Evolutionary conservation across 2,888 invertebrate genomes (phyloP).

Genomic region (Eugnorisma glareosa): DNA sequence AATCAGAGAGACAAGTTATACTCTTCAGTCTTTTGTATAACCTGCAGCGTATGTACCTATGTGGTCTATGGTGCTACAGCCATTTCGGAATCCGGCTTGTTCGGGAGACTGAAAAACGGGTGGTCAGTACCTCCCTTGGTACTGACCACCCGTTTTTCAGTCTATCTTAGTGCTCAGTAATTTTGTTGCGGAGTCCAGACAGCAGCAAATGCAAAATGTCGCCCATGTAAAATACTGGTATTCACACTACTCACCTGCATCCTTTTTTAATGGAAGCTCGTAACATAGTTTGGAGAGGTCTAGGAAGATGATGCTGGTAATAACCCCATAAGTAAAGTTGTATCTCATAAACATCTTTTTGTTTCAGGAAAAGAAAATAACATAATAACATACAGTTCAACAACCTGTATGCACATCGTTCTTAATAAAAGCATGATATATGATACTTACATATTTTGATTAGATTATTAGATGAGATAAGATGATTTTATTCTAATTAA

Average conservation of each 20-base stretch:
- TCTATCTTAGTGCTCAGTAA: no score
- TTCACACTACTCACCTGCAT: background rate
- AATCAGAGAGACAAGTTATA: no score
- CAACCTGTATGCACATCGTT: constrained; percentile 7
- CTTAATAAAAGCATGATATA: constrained; percentile 9
- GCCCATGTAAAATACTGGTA: background rate
- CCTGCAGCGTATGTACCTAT: no score
- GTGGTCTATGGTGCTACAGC: no score
- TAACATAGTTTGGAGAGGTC: background rate
- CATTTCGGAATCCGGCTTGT: no score
- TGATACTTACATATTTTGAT: constrained; percentile 4
- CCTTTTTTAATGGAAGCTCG: background rate
- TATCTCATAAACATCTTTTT: background rate
- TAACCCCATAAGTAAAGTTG: background rate
- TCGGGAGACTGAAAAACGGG: no score
- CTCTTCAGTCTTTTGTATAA: no score
- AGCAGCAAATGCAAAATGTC: background rate
- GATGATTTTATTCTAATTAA: constrained; percentile 6
- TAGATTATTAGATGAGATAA: constrained; percentile 15
- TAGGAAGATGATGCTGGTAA: background rate
- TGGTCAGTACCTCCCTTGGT: no score
- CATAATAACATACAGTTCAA: constrained; percentile 13
- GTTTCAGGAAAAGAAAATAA: constrained; percentile 7
- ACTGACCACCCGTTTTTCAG: no score
- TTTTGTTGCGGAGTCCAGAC: background rate